phyloP scores from a whole-genome alignment of 2,888 invertebrate genomes.

The Ophion costatus region DNA sequence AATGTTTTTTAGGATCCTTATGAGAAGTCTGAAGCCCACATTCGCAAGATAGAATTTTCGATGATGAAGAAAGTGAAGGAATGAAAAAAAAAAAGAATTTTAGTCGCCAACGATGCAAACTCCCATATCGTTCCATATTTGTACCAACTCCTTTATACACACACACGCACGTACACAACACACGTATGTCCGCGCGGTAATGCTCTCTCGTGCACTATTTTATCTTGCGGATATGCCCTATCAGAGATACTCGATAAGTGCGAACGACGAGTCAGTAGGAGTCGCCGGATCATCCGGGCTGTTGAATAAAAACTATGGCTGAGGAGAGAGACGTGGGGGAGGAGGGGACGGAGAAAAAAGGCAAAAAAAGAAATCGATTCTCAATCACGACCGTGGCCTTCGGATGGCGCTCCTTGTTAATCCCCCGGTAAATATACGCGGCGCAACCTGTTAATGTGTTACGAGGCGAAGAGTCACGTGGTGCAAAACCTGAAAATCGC shows the following conservation, averaged over 20 bases:
- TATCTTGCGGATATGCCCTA: slow-evolving; percentile 57
- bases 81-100: not conserved
- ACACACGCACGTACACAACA: not conserved
- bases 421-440: not conserved
- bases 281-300: slow-evolving; percentile 7
- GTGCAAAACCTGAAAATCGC: too few relatives aligned
- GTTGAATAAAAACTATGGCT: not conserved
- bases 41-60: too few relatives aligned
- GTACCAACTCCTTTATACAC: slow-evolving; percentile 14
- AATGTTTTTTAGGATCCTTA: too few relatives aligned
- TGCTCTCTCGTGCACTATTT: slow-evolving; percentile 53
- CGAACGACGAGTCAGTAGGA: slow-evolving; percentile 28
- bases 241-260: slow-evolving; percentile 57
- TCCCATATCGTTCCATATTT: slow-evolving; percentile 11
- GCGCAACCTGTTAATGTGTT: not conserved
- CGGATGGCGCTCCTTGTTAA: slow-evolving; percentile 40
- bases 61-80: not conserved
- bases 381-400: slow-evolving; percentile 71
- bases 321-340: too few relatives aligned
- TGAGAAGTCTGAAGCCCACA: too few relatives aligned
- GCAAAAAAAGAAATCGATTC: slow-evolving; percentile 49
- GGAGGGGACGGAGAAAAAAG: not conserved
- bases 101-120: too few relatives aligned
- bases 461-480: not conserved
- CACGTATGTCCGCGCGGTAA: not conserved